These are phyloP conservation scores for Poecilia velifera DNA, from an alignment of 2,797 vertebrate genomes.

Conservation along the genomic window DNA sequence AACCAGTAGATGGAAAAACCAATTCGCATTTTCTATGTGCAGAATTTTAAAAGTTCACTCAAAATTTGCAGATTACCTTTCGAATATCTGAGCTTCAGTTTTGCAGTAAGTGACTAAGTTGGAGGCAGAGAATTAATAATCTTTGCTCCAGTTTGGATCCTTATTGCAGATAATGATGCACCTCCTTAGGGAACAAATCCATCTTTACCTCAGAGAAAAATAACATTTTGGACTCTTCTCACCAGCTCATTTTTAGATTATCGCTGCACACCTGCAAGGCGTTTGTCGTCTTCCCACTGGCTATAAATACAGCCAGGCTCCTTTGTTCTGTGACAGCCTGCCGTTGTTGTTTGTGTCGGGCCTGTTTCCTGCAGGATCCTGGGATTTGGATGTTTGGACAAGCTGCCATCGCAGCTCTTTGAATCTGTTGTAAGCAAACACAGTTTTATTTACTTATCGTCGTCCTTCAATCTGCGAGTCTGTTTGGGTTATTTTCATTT, in stretches of 20 bases:
- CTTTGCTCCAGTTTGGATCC: neutral
- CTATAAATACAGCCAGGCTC: neutral
- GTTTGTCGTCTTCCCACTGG: neutral
- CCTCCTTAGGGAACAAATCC: neutral
- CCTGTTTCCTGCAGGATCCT: slow-evolving; percentile 2
- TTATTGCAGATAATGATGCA: neutral
- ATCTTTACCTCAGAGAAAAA: neutral
- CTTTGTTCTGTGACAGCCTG: neutral
- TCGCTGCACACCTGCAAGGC: neutral
- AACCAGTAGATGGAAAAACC: too few species aligned
- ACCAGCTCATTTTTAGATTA: neutral
- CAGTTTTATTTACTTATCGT: neutral
- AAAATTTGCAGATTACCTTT: too few species aligned
- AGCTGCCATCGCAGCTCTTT: slow-evolving; percentile 4
- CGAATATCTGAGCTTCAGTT: too few species aligned
- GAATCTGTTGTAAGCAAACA: neutral
- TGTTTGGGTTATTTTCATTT: neutral
- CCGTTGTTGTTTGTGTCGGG: neutral
- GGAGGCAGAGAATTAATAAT: too few species aligned
- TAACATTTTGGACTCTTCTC: neutral
- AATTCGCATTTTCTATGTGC: too few species aligned
- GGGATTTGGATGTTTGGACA: slow-evolving; percentile 5
- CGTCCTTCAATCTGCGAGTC: neutral
- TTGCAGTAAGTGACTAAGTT: too few species aligned
- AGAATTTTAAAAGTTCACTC: too few species aligned